phyloP scores from a whole-genome alignment of 2,113 vertebrate genomes.

The Anolis carolinensis region DNA sequence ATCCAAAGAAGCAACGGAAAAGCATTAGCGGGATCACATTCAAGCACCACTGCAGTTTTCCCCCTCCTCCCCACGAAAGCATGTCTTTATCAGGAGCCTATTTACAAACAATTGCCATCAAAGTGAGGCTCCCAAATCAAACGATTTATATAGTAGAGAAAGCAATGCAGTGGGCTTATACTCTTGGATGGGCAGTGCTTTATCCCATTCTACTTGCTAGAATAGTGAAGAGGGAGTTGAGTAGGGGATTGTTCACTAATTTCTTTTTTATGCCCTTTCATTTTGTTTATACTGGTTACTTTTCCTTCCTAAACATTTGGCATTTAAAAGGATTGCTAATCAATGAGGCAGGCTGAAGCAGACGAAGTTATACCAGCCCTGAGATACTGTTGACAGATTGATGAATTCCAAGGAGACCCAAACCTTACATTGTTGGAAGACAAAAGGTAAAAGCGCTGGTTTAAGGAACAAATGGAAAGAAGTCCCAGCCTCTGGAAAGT shows the following conservation, averaged over 20 bases:
- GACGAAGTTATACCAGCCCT: conserved; percentile 6
- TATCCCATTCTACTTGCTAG: not conserved
- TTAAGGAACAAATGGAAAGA: not conserved
- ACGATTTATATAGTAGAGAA: not conserved
- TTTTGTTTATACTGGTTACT: not conserved
- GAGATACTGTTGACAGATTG: not conserved
- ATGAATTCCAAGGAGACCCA: not conserved
- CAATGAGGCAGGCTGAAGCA: rapidly evolving
- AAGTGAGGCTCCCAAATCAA: not conserved
- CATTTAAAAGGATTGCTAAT: not conserved
- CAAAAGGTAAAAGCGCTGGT: not conserved
- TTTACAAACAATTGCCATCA: conserved; percentile 24
- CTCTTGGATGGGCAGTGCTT: not conserved
- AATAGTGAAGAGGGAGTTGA: not conserved
- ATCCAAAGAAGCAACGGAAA: conserved; percentile 51
- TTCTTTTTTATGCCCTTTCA: not conserved
- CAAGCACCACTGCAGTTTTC: not conserved
- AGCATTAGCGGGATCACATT: conserved; percentile 25
- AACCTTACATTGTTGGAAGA: conserved; percentile 8
- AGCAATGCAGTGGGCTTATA: not conserved
- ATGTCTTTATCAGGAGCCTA: not conserved
- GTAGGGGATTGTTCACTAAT: rapidly evolving
- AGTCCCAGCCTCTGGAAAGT: conserved; percentile 9
- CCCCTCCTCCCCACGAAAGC: conserved; percentile 4
- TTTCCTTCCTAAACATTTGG: not conserved